Evolutionary conservation across 2,113 vertebrate genomes (phyloP).

Genomic region (Alethe diademata): DNA sequence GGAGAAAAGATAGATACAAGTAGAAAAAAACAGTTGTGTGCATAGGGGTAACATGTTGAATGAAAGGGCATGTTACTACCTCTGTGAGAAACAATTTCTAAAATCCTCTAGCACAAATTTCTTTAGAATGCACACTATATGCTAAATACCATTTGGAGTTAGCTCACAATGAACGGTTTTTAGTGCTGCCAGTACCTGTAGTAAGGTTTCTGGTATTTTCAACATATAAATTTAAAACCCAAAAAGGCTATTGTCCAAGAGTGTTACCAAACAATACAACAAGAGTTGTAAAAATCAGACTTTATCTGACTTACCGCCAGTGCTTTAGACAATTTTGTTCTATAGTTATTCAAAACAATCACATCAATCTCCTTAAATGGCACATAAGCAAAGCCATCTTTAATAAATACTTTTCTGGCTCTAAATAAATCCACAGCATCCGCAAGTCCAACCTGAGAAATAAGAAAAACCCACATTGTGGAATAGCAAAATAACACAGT

Average conservation of each 20-base stretch:
- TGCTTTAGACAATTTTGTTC: constrained; percentile 90
- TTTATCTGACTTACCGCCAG: constrained; percentile 85
- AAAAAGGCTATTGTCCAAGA: neutral
- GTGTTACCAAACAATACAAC: neutral
- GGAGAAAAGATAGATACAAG: accelerated
- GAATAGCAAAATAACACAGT: neutral
- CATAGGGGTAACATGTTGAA: neutral
- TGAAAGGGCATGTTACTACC: neutral
- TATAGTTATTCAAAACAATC: constrained; percentile 90
- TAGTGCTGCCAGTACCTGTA: neutral
- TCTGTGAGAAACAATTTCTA: neutral
- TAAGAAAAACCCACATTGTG: neutral
- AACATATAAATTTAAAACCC: neutral
- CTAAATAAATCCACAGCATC: constrained; percentile 93
- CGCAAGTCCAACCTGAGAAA: constrained; percentile 86
- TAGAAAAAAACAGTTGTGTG: neutral
- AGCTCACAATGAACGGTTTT: neutral
- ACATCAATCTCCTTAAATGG: constrained; percentile 87
- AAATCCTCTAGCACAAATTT: neutral
- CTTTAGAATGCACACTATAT: neutral
- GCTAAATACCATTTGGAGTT: neutral
- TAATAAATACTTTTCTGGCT: constrained; percentile 87
- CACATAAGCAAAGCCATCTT: constrained; percentile 86
- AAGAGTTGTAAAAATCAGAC: neutral
- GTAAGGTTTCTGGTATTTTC: neutral